phyloP scores from a whole-genome alignment of 2,888 invertebrate species.

The Sympetrum striolatum region DNA sequence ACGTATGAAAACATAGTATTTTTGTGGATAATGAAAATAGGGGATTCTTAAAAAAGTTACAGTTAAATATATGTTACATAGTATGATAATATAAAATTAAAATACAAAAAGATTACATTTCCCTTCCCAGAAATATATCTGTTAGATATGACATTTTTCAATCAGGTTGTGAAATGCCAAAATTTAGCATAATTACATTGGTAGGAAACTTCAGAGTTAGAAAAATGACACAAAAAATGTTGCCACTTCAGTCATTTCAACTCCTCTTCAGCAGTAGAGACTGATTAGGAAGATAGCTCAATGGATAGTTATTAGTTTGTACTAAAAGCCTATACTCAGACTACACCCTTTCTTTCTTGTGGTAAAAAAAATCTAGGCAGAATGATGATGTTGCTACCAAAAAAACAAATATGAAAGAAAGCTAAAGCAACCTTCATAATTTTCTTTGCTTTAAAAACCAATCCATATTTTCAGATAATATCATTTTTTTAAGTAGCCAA shows the following conservation, averaged over 20 bases:
- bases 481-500: not conserved
- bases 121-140: conserved; percentile 33
- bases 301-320: conserved; percentile 23
- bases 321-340: conserved; percentile 38
- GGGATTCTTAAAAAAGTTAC: conserved; percentile 15
- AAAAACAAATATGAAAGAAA: not conserved
- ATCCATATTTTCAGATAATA: not conserved
- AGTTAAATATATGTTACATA: not conserved
- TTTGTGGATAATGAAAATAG: not conserved
- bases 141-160: conserved; percentile 31
- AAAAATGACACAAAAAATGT: conserved; percentile 10
- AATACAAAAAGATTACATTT: conserved; percentile 29
- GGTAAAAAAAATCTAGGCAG: not conserved
- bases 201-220: conserved; percentile 36
- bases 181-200: not conserved
- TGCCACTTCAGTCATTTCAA: conserved; percentile 36
- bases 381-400: not conserved
- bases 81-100: conserved; percentile 9
- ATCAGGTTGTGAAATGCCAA: conserved; percentile 14
- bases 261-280: not conserved
- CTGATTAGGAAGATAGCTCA: conserved; percentile 40
- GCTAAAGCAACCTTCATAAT: not conserved
- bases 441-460: not conserved
- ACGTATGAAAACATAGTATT: not conserved
- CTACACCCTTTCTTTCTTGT: conserved; percentile 29